These are phyloP conservation scores for Cryptocheilus praepositus DNA, from an alignment of 2,888 invertebrate genomes.

Conservation along the genomic window DNA sequence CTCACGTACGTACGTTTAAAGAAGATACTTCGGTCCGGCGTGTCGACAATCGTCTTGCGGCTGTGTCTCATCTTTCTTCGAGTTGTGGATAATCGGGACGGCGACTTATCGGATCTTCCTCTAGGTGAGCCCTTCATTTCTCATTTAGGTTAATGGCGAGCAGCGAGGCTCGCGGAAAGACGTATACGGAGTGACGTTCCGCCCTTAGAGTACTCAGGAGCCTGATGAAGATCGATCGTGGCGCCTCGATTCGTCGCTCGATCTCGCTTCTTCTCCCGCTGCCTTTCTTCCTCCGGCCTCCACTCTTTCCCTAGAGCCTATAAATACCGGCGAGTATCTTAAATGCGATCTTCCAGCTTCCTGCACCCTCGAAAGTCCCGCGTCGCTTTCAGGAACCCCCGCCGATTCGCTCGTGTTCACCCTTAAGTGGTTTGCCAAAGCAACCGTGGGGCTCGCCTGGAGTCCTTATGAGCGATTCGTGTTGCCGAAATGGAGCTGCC, in stretches of 20 bases:
- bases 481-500: slow-evolving; percentile 48
- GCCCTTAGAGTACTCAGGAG: slow-evolving; percentile 22
- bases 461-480: slow-evolving; percentile 42
- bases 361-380: slow-evolving; percentile 36
- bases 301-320: slow-evolving; percentile 36
- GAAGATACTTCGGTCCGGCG: no score
- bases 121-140: slow-evolving; percentile 16
- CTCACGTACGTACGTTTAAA: no score
- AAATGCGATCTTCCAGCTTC: slow-evolving; percentile 59
- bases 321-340: slow-evolving; percentile 60
- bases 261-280: background rate
- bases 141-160: slow-evolving; percentile 12
- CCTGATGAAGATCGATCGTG: slow-evolving; percentile 45
- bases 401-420: slow-evolving; percentile 44
- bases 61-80: no score
- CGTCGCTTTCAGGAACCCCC: slow-evolving; percentile 52
- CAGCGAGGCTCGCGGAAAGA: background rate
- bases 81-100: background rate
- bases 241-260: slow-evolving; percentile 28
- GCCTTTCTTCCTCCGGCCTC: no score
- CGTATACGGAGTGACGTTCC: background rate
- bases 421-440: slow-evolving; percentile 52
- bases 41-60: no score
- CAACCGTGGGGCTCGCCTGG: slow-evolving; percentile 27
- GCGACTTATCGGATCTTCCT: slow-evolving; percentile 28